Percentiles rank a stretch among this genome's conserved stretches.
Conservation (phyloP, 2,797 vertebrate species). For the Oreortyx pictus region DNA sequence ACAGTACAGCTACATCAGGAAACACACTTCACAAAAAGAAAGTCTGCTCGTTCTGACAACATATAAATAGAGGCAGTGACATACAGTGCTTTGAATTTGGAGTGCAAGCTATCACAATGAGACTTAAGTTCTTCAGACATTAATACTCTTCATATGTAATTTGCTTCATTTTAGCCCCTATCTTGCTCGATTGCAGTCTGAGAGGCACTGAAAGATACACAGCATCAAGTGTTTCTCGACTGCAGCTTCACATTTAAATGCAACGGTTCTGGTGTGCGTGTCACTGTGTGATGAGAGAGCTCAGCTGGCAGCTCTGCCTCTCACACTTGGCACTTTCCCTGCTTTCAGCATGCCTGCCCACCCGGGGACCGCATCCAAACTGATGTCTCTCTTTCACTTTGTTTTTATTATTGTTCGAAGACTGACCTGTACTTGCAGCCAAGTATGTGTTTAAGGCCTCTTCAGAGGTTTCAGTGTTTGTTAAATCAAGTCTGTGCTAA, state of each 20-base stretch:
- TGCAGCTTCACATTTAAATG: background rate
- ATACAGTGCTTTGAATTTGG: background rate
- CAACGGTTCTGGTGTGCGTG: background rate
- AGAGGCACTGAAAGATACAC: background rate
- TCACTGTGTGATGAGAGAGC: background rate
- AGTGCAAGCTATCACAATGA: background rate
- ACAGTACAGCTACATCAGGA: background rate
- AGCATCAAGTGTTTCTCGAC: background rate
- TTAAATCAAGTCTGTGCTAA: background rate
- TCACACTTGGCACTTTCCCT: background rate
- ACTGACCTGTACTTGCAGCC: background rate
- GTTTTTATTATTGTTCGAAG: background rate
- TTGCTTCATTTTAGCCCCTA: background rate
- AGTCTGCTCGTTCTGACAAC: background rate
- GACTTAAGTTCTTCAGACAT: background rate
- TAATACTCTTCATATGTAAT: background rate
- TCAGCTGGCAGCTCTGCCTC: background rate
- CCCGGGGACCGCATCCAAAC: background rate
- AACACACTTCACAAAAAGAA: background rate
- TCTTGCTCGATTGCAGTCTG: rapidly evolving
- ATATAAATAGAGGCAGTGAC: background rate
- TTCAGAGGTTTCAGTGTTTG: background rate
- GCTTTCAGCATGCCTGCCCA: background rate
- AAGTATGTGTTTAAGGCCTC: background rate
- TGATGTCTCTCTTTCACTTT: background rate